Evolutionary conservation across 1,140 invertebrate genomes (phyloP).

Genomic region (Drosophila willistoni): DNA sequence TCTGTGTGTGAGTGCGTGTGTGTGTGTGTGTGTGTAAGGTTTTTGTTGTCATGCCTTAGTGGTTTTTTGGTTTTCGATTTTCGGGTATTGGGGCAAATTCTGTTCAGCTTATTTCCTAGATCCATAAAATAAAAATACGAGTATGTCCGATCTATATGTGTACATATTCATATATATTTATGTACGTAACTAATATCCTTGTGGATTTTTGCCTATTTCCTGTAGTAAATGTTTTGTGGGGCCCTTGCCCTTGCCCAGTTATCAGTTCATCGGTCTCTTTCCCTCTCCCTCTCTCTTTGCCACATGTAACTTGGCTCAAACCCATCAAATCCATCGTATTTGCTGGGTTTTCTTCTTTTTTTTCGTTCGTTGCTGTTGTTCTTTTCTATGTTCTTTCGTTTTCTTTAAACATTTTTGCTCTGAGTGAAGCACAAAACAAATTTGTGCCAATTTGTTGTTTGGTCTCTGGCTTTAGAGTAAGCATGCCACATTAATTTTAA

Average conservation of each 20-base stretch:
- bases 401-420: conserved; percentile 21
- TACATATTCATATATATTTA: conserved; percentile 16
- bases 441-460: conserved; percentile 76
- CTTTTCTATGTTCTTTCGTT: not conserved
- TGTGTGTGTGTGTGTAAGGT: conserved; percentile 24
- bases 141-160: conserved; percentile 1
- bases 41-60: conserved; percentile 48
- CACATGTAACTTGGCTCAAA: conserved; percentile 32
- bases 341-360: conserved; percentile 10
- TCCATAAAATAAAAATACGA: conserved; percentile 47
- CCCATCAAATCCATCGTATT: conserved; percentile 79
- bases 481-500: conserved; percentile 81
- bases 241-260: conserved; percentile 32
- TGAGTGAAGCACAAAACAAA: conserved; percentile 54
- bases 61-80: conserved; percentile 67
- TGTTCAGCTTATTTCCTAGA: conserved; percentile 43
- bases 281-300: conserved; percentile 23
- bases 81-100: conserved; percentile 35
- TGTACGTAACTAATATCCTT: conserved; percentile 66
- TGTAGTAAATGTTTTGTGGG: conserved; percentile 42
- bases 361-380: not conserved
- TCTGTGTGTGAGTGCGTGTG: conserved; percentile 32
- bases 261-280: not conserved
- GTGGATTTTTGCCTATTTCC: conserved; percentile 72
- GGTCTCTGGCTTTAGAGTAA: conserved; percentile 57